These are phyloP conservation scores for Zaprionus capensis DNA, from an alignment of 1,140 invertebrate species.

Conservation along the genomic window DNA sequence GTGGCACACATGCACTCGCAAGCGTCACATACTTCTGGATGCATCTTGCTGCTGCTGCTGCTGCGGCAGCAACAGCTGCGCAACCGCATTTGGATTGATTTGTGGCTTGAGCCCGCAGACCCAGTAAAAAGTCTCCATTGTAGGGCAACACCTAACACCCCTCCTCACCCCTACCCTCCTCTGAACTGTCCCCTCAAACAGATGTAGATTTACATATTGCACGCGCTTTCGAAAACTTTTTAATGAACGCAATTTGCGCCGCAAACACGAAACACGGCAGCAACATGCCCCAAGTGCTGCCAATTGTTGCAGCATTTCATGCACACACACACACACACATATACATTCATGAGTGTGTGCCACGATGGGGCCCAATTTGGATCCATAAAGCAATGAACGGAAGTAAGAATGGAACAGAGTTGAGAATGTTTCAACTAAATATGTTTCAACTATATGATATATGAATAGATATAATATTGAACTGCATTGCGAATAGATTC, in stretches of 20 bases:
- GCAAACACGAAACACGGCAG: conserved; percentile 23
- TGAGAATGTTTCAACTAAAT: not conserved
- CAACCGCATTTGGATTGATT: conserved; percentile 84
- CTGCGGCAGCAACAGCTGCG: conserved; percentile 68
- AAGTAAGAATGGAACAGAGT: not conserved
- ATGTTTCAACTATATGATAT: not conserved
- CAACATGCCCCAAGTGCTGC: conserved; percentile 13
- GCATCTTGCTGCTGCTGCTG: conserved; percentile 40
- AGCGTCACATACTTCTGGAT: conserved; percentile 12
- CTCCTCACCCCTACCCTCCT: not conserved
- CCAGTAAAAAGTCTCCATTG: conserved; percentile 19
- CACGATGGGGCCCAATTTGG: not conserved
- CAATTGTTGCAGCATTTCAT: conserved; percentile 23
- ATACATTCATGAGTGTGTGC: not conserved
- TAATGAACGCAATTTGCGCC: conserved; percentile 54
- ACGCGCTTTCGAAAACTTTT: conserved; percentile 37
- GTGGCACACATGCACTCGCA: not conserved
- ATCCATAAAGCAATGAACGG: not conserved
- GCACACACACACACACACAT: conserved; percentile 6
- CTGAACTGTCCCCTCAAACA: conserved; percentile 7
- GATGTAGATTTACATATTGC: conserved; percentile 50
- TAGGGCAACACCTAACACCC: not conserved
- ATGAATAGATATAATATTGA: no score
- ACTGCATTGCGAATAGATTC: no score
- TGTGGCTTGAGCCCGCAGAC: conserved; percentile 64